Evolutionary conservation across 2,888 invertebrate genomes (phyloP).

Genomic region (Alsophila aescularia): DNA sequence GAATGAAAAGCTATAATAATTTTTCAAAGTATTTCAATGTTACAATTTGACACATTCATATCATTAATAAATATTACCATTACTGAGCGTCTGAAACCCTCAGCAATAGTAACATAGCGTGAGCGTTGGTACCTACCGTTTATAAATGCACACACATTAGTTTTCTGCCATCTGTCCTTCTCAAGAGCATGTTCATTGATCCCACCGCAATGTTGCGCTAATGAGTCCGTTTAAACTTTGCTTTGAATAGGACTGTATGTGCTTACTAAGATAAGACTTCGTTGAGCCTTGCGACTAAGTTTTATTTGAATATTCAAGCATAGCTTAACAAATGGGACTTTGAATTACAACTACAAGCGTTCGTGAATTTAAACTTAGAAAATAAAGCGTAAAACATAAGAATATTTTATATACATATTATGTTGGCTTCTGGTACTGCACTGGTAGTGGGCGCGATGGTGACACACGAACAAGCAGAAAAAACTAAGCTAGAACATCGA

Average conservation of each 20-base stretch:
- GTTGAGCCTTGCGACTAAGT: conserved; percentile 5
- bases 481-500: too few species aligned
- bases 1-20: too few species aligned
- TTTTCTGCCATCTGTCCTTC: conserved; percentile 30
- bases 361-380: not conserved
- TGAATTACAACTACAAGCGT: not conserved
- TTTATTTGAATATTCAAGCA: not conserved
- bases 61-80: too few species aligned
- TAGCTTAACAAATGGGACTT: not conserved
- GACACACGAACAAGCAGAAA: too few species aligned
- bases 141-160: not conserved
- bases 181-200: conserved; percentile 32
- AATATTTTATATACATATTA: too few species aligned
- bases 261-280: conserved; percentile 33
- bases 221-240: conserved; percentile 37
- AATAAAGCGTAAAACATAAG: not conserved
- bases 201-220: conserved; percentile 35
- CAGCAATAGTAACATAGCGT: too few species aligned
- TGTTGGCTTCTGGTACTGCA: too few species aligned
- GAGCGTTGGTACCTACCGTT: too few species aligned
- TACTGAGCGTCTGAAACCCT: too few species aligned
- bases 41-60: too few species aligned
- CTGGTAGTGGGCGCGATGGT: too few species aligned
- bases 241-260: conserved; percentile 26
- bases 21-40: too few species aligned